Percentiles rank a stretch among this genome's conserved stretches.
These are phyloP conservation scores for Brachionus angularis DNA, from an alignment of 1,140 invertebrate species.

Conservation along the genomic window DNA sequence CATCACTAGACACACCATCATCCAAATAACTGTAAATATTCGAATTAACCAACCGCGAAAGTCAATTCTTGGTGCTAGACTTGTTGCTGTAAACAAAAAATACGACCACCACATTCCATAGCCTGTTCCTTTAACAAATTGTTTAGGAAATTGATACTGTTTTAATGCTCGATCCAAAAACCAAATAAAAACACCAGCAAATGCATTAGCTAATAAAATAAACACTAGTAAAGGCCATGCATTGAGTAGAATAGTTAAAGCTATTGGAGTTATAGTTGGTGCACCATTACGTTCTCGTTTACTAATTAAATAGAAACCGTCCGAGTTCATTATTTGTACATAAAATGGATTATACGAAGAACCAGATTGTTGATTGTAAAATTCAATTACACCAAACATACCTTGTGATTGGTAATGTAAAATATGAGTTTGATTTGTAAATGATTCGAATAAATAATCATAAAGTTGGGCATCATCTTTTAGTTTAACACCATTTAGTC, in stretches of 20 bases:
- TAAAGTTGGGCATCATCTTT: constrained; percentile 13
- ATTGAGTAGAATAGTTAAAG: constrained; percentile 22
- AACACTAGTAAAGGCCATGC: constrained; percentile 36
- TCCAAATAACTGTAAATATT: constrained; percentile 23
- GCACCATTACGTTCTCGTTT: constrained; percentile 36
- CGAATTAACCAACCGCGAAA: constrained; percentile 17
- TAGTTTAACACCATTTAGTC: neutral
- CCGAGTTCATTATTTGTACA: constrained; percentile 9
- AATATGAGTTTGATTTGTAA: neutral
- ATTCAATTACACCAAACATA: constrained; percentile 20
- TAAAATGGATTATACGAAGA: neutral
- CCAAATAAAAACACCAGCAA: constrained; percentile 34
- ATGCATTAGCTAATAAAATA: constrained; percentile 28
- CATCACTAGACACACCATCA: neutral
- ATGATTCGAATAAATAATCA: constrained; percentile 8
- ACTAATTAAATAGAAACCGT: constrained; percentile 24
- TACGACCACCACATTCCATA: constrained; percentile 32
- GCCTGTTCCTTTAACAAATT: constrained; percentile 27
- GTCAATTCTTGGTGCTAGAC: constrained; percentile 22
- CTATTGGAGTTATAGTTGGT: constrained; percentile 35
- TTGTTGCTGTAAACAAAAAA: constrained; percentile 39
- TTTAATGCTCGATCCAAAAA: constrained; percentile 19
- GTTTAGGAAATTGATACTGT: constrained; percentile 20
- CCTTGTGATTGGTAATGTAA: constrained; percentile 5
- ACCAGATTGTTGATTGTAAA: neutral